Conservation (phyloP, 1,140 invertebrate species). For the Zaprionus davidi region DNA sequence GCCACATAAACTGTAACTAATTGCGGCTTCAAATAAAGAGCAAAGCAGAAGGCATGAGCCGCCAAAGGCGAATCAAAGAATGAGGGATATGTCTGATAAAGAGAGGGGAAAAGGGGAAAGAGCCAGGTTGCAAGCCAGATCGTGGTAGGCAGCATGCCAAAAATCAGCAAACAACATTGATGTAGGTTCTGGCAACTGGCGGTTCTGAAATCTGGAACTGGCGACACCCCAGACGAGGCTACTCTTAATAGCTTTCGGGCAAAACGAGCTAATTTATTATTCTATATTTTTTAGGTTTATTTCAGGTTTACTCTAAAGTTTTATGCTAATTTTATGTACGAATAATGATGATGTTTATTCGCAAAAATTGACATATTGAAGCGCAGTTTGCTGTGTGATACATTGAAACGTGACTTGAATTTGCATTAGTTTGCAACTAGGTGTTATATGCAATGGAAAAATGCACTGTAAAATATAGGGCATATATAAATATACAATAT, state of each 20-base stretch:
- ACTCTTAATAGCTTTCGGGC: slow-evolving; percentile 9
- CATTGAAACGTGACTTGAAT: slow-evolving; percentile 54
- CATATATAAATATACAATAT: background rate
- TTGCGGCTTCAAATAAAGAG: slow-evolving; percentile 82
- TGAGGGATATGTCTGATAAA: slow-evolving; percentile 8
- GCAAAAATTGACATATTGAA: slow-evolving; percentile 30
- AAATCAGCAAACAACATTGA: slow-evolving; percentile 55
- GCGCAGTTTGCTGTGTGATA: slow-evolving; percentile 7
- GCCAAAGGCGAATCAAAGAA: slow-evolving; percentile 27
- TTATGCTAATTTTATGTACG: slow-evolving; percentile 27
- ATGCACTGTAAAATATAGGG: slow-evolving; percentile 2
- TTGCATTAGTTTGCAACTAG: slow-evolving; percentile 14
- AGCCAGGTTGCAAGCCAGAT: background rate
- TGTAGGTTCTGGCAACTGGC: slow-evolving; percentile 61
- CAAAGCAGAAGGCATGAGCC: slow-evolving; percentile 46
- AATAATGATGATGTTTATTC: slow-evolving; percentile 18
- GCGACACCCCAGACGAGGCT: background rate
- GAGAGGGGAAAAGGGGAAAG: slow-evolving; percentile 12
- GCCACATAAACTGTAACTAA: slow-evolving; percentile 82
- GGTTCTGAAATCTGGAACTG: slow-evolving; percentile 1
- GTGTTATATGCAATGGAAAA: background rate
- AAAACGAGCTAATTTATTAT: slow-evolving; percentile 1
- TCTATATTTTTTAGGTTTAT: slow-evolving; percentile 15
- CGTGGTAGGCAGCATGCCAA: slow-evolving; percentile 45
- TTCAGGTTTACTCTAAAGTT: slow-evolving; percentile 32